Base-by-base conservation (phyloP, 2,797 vertebrate genomes). In the Ptychadena robeensis region DNA sequence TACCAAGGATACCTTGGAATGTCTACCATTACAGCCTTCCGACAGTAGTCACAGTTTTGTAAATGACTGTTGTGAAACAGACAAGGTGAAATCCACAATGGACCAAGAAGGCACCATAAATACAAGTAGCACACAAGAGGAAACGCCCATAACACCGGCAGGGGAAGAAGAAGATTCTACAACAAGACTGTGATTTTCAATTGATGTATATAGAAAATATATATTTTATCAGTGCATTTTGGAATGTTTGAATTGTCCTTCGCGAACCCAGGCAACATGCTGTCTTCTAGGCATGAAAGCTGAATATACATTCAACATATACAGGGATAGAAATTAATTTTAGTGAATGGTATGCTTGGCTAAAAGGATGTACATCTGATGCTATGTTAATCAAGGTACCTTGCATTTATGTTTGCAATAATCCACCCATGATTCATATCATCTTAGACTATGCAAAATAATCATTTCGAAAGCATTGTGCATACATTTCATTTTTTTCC, bases 151-250 rank as follows among this genome's bases (percentile, higher is more conserved):
- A 48, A 4, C 44, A 11, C 44, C 11, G 2, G 15, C 87, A 88
- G 27, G 86, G 87, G 90, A 91, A 11, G 92, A 90, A 37, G 93
- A 90, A 44, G 92, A 91, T 80, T 92, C 93, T 14, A 88, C 91
- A 84, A 95, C 93, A 0, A 91, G 92, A 86, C 90, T 95, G 91
- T 95, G 92, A 95, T 85, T 76, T 73, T 71, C 18, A 22, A 18
- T 73, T 28, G 34, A 14, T 80, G 32, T 76, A 89, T 72, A 88
- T 61, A 27, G 87, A 5, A 78, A 18, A 88, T 86, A 87, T 85
- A 83, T 89, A 89, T 88, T 90, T 92, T 86, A 89, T 85, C 83
- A 89, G 85, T 86, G 87, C 80, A 87, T 87, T 77, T 0, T 31
- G 67, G 61, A 31, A 79, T 87, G 86, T 88, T 91, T 87, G 86